phyloP scores from a whole-genome alignment of 1,140 invertebrate genomes.

The Diprion similis region DNA sequence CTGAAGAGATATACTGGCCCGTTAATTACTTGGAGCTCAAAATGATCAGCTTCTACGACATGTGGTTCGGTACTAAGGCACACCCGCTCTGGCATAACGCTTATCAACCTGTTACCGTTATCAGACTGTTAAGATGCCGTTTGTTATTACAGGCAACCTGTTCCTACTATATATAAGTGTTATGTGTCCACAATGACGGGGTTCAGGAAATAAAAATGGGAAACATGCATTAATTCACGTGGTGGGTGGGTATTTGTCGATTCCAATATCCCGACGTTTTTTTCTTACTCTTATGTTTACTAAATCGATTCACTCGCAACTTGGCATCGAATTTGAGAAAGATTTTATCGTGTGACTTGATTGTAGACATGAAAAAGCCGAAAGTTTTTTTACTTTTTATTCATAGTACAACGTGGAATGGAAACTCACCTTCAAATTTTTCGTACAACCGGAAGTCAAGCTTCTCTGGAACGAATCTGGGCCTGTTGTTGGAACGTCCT shows the following conservation, averaged over 20 bases:
- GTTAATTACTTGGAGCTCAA: not conserved
- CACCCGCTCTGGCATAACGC: not conserved
- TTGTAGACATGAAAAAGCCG: too few relatives aligned
- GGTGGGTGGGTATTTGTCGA: too few relatives aligned
- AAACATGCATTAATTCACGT: too few relatives aligned
- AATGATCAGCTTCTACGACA: not conserved
- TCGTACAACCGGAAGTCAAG: constrained; percentile 83
- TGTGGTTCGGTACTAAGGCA: constrained; percentile 1
- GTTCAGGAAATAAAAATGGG: too few relatives aligned
- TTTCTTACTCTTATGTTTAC: too few relatives aligned
- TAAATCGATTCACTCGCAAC: too few relatives aligned
- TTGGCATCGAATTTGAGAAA: too few relatives aligned
- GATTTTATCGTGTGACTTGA: too few relatives aligned
- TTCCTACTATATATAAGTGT: not conserved
- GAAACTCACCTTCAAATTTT: constrained; percentile 84
- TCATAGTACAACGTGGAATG: too few relatives aligned
- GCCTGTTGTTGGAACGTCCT: constrained; percentile 59
- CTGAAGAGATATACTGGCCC: not conserved
- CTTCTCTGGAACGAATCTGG: constrained; percentile 83
- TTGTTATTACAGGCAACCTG: not conserved
- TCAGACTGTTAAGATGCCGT: constrained; percentile 6
- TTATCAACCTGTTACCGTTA: not conserved
- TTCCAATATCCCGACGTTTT: too few relatives aligned
- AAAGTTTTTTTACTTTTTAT: too few relatives aligned
- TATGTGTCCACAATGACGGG: too few relatives aligned